Conservation (phyloP, 2,888 invertebrate genomes). For the Ligdia adustata region DNA sequence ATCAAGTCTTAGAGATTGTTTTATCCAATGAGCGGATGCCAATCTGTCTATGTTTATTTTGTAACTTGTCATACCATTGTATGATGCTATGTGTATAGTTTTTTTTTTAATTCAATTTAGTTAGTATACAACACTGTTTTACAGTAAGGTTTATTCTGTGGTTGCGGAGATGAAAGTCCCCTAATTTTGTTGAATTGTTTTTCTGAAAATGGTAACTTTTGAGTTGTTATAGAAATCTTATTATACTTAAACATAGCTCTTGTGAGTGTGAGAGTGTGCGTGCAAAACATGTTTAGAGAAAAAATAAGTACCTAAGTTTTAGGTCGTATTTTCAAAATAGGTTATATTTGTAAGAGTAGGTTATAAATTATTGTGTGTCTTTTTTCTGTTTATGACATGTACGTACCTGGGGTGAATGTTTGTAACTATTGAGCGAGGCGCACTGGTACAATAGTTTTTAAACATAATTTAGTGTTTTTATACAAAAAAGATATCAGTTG, state of each 20-base stretch:
- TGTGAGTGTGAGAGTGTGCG: constrained; percentile 67
- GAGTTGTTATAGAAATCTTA: constrained; percentile 55
- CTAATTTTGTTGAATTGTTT: constrained; percentile 62
- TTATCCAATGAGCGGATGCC: neutral
- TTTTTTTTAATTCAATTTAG: constrained; percentile 35
- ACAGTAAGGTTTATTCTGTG: constrained; percentile 46
- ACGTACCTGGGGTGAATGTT: constrained; percentile 62
- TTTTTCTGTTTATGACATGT: constrained; percentile 76
- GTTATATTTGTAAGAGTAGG: constrained; percentile 75
- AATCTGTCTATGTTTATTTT: neutral
- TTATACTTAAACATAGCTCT: constrained; percentile 48
- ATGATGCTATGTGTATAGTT: constrained; percentile 31
- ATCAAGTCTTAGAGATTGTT: neutral
- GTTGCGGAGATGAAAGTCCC: constrained; percentile 44
- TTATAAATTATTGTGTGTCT: constrained; percentile 81
- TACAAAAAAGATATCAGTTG: constrained; percentile 77
- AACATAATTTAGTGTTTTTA: constrained; percentile 80
- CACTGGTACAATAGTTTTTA: constrained; percentile 75
- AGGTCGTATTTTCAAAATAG: constrained; percentile 74
- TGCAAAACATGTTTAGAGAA: constrained; percentile 61
- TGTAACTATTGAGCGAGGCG: constrained; percentile 50
- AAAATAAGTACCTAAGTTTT: constrained; percentile 70
- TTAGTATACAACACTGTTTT: constrained; percentile 44
- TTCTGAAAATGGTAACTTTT: constrained; percentile 49
- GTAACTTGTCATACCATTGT: constrained; percentile 30